A percentile compares a stretch with the other conserved stretches of the same genome.
Evolutionary conservation across 1,140 invertebrate species (phyloP).

Genomic region (Pantala flavescens): DNA sequence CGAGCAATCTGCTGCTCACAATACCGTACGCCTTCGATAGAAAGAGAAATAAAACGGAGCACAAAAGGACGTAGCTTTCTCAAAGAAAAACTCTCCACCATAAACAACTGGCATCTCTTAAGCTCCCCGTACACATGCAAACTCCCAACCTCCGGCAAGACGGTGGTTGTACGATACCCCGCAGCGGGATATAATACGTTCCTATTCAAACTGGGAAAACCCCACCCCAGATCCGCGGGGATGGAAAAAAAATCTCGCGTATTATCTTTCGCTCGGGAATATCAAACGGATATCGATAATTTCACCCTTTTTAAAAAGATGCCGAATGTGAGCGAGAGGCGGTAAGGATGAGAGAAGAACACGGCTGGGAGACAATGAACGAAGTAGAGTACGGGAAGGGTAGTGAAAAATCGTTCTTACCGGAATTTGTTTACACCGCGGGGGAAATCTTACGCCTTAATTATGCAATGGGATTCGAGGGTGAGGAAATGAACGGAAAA

Average conservation of each 20-base stretch:
- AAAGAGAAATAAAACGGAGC: not conserved
- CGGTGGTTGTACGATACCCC: too few species aligned
- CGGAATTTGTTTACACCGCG: too few species aligned
- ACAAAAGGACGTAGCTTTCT: not conserved
- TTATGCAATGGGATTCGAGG: too few species aligned
- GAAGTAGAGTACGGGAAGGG: too few species aligned
- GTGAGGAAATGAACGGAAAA: too few species aligned
- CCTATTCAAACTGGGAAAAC: not conserved
- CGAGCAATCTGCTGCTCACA: not conserved
- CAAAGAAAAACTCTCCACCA: not conserved
- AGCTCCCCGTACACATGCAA: too few species aligned
- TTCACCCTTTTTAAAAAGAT: not conserved
- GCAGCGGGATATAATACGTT: too few species aligned
- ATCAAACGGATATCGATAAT: constrained; percentile 9
- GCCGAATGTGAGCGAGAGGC: not conserved
- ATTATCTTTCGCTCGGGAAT: not conserved
- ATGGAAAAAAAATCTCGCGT: not conserved
- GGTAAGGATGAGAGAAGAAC: not conserved
- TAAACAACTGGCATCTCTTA: not conserved
- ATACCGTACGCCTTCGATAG: not conserved
- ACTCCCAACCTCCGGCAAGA: too few species aligned
- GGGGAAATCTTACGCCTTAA: too few species aligned
- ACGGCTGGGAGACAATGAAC: too few species aligned
- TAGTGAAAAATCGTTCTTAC: too few species aligned
- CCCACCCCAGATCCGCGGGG: not conserved